phyloP scores from a whole-genome alignment of 2,113 vertebrate genomes.

The Nannospalax galili region DNA sequence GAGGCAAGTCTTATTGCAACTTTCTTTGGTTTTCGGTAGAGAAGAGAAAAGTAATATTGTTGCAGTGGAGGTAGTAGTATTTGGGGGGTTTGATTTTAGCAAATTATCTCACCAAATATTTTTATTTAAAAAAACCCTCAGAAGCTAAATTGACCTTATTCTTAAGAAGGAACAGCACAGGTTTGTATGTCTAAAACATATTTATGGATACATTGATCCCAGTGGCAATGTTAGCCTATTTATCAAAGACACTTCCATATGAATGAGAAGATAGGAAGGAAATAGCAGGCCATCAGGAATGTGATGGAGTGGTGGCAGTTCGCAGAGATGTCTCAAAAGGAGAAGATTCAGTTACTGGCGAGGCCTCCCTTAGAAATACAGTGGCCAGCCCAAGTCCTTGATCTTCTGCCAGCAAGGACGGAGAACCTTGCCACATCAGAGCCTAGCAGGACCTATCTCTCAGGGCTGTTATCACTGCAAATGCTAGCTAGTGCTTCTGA shows the following conservation, averaged over 20 bases:
- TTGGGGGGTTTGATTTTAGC: constrained; percentile 1
- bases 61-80: not conserved
- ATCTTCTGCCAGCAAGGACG: constrained; percentile 60
- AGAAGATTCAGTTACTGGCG: constrained; percentile 24
- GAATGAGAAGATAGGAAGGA: constrained; percentile 26
- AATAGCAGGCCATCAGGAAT: constrained; percentile 17
- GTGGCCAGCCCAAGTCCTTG: constrained; percentile 52
- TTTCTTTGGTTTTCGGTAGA: constrained; percentile 22
- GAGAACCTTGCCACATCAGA: constrained; percentile 64
- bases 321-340: constrained; percentile 42
- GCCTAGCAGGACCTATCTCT: constrained; percentile 61
- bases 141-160: constrained; percentile 16
- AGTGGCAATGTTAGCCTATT: constrained; percentile 17
- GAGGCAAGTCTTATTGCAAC: not conserved
- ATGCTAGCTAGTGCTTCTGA: constrained; percentile 73
- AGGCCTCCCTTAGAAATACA: constrained; percentile 58
- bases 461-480: constrained; percentile 67
- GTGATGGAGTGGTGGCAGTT: not conserved
- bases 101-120: constrained; percentile 33
- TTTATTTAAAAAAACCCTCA: not conserved
- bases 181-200: constrained; percentile 44
- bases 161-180: not conserved
- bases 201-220: constrained; percentile 29
- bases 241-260: constrained; percentile 53
- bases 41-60: constrained; percentile 27